Percentiles rank a stretch among this genome's conserved stretches.
Conservation (phyloP, 2,888 invertebrate genomes). For the Iselma pallidipennis region DNA sequence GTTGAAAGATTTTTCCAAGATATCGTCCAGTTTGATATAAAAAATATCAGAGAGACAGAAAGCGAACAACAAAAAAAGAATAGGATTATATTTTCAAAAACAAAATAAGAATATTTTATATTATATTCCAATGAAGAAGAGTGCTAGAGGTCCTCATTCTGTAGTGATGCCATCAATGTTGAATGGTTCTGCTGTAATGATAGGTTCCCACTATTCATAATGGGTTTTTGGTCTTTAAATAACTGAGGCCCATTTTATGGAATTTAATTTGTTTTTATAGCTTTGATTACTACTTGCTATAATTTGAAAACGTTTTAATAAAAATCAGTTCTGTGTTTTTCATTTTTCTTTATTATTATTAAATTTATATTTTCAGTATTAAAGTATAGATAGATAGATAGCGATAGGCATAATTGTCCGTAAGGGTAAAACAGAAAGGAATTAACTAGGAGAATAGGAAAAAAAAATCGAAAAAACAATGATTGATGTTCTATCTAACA, state of each 20-base stretch:
- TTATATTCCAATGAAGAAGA: conserved; percentile 38
- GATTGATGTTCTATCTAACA: conserved; percentile 48
- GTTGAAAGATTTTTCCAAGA: conserved; percentile 22
- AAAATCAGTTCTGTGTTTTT: conserved; percentile 40
- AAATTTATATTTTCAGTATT: conserved; percentile 30
- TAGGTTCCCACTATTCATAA: conserved; percentile 55
- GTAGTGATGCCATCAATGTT: conserved; percentile 48
- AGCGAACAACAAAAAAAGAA: too few species aligned
- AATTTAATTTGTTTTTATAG: conserved; percentile 60
- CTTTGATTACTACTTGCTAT: conserved; percentile 57
- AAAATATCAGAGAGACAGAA: too few species aligned
- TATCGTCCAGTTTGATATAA: conserved; percentile 13
- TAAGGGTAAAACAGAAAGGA: not conserved
- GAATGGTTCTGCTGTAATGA: conserved; percentile 47
- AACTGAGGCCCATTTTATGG: conserved; percentile 56
- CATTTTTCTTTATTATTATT: conserved; percentile 38
- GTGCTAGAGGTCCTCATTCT: conserved; percentile 22
- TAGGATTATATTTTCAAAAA: conserved; percentile 19
- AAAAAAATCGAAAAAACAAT: conserved; percentile 40
- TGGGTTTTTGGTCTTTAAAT: conserved; percentile 54
- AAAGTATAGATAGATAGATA: too few species aligned
- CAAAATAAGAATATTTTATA: conserved; percentile 47
- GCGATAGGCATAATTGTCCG: conserved; percentile 14
- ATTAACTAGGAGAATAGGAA: conserved; percentile 12
- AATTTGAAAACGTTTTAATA: conserved; percentile 57